Evolutionary conservation across 2,113 vertebrate genomes (phyloP).

Genomic region (Hippopotamus amphibius): DNA sequence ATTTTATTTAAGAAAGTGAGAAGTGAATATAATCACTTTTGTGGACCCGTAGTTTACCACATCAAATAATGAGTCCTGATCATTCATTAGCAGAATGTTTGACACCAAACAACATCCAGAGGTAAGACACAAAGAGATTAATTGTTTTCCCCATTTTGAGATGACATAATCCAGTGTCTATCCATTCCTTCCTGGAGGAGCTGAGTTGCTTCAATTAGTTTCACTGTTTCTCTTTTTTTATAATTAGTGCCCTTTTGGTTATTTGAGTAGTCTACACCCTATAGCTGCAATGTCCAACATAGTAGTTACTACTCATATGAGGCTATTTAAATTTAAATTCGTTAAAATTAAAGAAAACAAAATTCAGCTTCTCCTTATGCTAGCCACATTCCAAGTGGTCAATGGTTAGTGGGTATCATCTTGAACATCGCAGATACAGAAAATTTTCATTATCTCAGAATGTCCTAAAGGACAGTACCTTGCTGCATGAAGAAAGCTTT

Average conservation of each 20-base stretch:
- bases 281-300: not conserved
- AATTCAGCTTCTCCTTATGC: not conserved
- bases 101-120: not conserved
- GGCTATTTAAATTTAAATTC: not conserved
- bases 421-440: not conserved
- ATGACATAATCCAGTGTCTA: not conserved
- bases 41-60: not conserved
- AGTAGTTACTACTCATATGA: not conserved
- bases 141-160: not conserved
- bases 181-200: not conserved
- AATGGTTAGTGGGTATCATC: not conserved
- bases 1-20: not conserved
- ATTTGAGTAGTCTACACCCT: not conserved
- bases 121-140: not conserved
- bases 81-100: not conserved
- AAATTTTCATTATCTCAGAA: not conserved
- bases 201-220: not conserved
- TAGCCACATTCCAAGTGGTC: not conserved
- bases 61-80: not conserved
- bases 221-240: not conserved
- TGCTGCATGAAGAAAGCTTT: constrained; percentile 52
- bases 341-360: not conserved
- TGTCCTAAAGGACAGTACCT: not conserved
- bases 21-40: not conserved
- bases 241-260: not conserved